Conservation (phyloP, 2,888 invertebrate genomes). For the Drosophila tripunctata region DNA sequence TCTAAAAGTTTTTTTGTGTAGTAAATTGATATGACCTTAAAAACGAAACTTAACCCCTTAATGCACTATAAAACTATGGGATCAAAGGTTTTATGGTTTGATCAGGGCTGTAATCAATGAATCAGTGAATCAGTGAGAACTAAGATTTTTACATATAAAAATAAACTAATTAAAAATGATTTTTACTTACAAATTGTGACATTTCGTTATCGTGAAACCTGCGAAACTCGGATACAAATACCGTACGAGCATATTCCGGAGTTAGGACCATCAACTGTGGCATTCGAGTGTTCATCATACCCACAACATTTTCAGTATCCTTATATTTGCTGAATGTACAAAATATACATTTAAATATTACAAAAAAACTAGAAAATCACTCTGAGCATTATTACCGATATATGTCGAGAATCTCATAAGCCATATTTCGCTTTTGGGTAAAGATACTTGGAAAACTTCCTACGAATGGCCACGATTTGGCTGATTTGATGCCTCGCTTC, state of each 20-base stretch:
- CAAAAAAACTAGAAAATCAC: background rate
- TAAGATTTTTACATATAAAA: too few species aligned
- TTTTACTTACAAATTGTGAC: constrained; percentile 61
- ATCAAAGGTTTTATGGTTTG: too few species aligned
- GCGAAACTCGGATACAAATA: constrained; percentile 84
- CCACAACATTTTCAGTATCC: constrained; percentile 80
- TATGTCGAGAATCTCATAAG: constrained; percentile 82
- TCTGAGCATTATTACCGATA: constrained; percentile 78
- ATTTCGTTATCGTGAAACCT: constrained; percentile 82
- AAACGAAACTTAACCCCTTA: background rate
- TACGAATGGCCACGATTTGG: constrained; percentile 77
- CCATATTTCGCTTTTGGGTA: constrained; percentile 71
- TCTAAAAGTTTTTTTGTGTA: too few species aligned
- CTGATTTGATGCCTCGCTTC: constrained; percentile 80
- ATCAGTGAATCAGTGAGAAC: too few species aligned
- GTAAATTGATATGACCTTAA: background rate
- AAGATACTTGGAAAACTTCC: constrained; percentile 82
- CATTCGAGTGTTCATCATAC: constrained; percentile 80
- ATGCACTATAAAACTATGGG: too few species aligned
- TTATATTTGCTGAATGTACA: constrained; percentile 38
- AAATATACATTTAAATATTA: background rate
- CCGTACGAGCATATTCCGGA: constrained; percentile 79
- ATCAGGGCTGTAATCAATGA: too few species aligned
- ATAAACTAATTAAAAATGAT: too few species aligned
- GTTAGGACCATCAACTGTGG: constrained; percentile 83